Base-by-base conservation (phyloP, 2,113 vertebrate genomes). In the Aphyosemion australe region DNA sequence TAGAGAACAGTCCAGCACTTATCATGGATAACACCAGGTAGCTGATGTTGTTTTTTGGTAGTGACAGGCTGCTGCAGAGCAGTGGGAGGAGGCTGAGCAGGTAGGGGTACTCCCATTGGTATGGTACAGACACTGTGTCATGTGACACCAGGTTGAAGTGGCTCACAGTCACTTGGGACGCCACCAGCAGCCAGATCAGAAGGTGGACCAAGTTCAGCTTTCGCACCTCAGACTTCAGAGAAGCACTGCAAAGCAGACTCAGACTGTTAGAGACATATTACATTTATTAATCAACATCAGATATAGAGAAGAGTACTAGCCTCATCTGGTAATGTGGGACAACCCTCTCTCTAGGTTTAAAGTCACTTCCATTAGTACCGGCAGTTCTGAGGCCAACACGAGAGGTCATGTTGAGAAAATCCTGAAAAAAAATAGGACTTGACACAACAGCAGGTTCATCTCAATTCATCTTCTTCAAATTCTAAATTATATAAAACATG, bases 21-120 rank as follows among this genome's bases (percentile, higher is more conserved):
- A 99, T 97, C 96, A 99, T 97, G 82, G 96, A 96, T 69, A 99
- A 91, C 42, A 98, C 97, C 89, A 99, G 82, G 88, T 99, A 99
- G 88, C 97, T 99, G 77, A 99, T 96, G 86, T 99, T 99, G 93
- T 97, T 99, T 16, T 94, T 95, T 3, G 96, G 97, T 41, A 99
- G 94, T 26, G 97, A 96, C 72, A 96, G 71, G 69, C 95, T 90
- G 83, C 96, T 97, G 53, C 82, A 86, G 42, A 92, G 57, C 26
- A 91, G 69, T 19, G 92, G 92, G 19, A 93, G 50, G 21, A 90
- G 20, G 76, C 92, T 93, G 72, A 99, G 92, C 58, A 99, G 85
- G 82, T 99, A 99, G 0, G 96, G 97, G 79, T 98, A 99, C 79
- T 99, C 95, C 97, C 97, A 99, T 75, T 97, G 96, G 89, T 97